A percentile compares a stretch with the other conserved stretches of the same genome.
Conservation (phyloP, 53 echinoderm and acorn worm species). For the Hippasteria phrygiana region DNA sequence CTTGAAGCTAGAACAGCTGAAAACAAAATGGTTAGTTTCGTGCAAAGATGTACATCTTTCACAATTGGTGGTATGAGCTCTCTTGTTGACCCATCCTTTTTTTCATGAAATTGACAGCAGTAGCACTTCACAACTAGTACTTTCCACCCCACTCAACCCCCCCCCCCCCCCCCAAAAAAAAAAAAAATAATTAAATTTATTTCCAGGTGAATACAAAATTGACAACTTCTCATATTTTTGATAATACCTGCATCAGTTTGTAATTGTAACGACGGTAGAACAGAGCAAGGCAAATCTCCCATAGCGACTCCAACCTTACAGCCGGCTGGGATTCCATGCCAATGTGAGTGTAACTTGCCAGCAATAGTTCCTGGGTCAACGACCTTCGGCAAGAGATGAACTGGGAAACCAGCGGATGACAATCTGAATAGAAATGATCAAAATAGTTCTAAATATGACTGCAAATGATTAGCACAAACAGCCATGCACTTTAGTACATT, state of each 20-base stretch:
- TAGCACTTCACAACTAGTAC: too few relatives aligned
- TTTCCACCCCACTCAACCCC: too few relatives aligned
- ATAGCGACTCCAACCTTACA: constrained; percentile 80
- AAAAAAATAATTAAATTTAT: too few relatives aligned
- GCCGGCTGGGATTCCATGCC: constrained; percentile 76
- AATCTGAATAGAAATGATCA: constrained; percentile 54
- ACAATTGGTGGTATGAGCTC: too few relatives aligned
- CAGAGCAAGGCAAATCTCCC: constrained; percentile 92
- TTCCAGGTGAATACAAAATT: not conserved
- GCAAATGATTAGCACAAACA: not conserved
- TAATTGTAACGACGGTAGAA: constrained; percentile 69
- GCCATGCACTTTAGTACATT: not conserved
- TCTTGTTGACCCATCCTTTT: too few relatives aligned
- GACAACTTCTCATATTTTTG: too few relatives aligned
- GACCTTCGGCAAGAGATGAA: constrained; percentile 81
- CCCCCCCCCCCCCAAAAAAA: too few relatives aligned
- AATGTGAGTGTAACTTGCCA: constrained; percentile 69
- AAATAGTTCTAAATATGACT: not conserved
- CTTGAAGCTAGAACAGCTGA: too few relatives aligned
- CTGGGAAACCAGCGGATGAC: constrained; percentile 81
- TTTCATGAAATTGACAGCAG: too few relatives aligned
- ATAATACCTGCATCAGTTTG: constrained; percentile 83
- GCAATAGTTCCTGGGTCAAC: constrained; percentile 72
- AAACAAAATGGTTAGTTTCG: too few relatives aligned
- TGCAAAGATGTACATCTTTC: too few relatives aligned